Conservation (phyloP, 2,113 vertebrate genomes). For the Burhinus oedicnemus region DNA sequence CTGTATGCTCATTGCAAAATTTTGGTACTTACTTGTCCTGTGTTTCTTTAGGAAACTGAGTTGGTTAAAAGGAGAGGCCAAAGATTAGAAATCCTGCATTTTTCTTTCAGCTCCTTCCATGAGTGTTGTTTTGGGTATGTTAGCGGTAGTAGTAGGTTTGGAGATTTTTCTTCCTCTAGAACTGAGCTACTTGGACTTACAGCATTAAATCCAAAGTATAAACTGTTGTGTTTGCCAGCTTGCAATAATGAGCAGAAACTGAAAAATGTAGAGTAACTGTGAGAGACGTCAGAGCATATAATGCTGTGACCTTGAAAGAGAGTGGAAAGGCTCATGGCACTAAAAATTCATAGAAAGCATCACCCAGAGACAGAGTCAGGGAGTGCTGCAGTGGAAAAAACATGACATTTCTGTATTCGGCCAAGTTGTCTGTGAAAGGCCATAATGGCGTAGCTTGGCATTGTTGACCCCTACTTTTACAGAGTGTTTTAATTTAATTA, state of each 20-base stretch:
- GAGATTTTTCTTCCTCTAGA: not conserved
- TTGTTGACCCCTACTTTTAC: not conserved
- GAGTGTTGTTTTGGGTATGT: not conserved
- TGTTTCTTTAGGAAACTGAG: not conserved
- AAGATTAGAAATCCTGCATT: not conserved
- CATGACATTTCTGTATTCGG: not conserved
- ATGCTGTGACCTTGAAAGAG: conserved; percentile 5
- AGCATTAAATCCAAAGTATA: not conserved
- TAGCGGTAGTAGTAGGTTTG: not conserved
- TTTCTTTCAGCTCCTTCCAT: not conserved
- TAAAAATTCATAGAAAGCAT: conserved; percentile 12
- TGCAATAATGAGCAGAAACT: not conserved
- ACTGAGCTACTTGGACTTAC: not conserved
- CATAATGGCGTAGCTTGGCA: not conserved
- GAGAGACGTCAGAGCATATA: not conserved
- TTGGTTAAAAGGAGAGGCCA: not conserved
- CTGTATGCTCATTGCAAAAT: not conserved
- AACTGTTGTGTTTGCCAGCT: not conserved
- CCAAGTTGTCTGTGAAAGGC: not conserved
- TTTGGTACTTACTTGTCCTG: not conserved
- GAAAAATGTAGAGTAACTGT: not conserved
- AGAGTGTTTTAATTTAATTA: conserved; percentile 12
- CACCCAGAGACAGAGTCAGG: not conserved
- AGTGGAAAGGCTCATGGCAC: not conserved
- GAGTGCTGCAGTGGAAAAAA: not conserved